Evolutionary conservation across 64 coral and sea anemone species (phyloP).

Genomic region (Trachythela sp.): DNA sequence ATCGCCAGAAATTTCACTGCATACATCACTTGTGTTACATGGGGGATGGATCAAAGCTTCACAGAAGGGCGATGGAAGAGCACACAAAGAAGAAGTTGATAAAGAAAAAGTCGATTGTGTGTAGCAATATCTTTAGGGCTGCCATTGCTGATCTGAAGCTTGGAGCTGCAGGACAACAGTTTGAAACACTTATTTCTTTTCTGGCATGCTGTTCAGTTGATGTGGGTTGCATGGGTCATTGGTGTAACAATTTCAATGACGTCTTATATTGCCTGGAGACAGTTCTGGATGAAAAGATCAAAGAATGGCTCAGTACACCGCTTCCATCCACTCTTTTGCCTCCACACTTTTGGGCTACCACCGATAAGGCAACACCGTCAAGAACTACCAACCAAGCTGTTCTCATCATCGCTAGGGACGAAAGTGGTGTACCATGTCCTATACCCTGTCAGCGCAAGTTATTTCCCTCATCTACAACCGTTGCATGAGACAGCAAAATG

Average conservation of each 20-base stretch:
- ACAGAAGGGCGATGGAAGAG: too few relatives aligned
- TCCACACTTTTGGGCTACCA: not conserved
- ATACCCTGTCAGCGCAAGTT: not conserved
- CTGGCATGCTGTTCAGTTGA: too few relatives aligned
- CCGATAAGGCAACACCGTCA: not conserved
- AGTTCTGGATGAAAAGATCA: conserved; percentile 2
- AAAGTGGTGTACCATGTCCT: not conserved
- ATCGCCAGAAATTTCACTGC: not conserved
- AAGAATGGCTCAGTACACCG: not conserved
- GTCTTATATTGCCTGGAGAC: not conserved
- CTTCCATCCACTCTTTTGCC: not conserved
- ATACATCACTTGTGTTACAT: not conserved
- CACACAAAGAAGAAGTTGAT: too few relatives aligned
- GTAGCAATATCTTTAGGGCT: too few relatives aligned
- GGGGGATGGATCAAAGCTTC: not conserved
- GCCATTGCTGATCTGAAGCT: too few relatives aligned
- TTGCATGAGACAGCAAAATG: not conserved
- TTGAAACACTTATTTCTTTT: too few relatives aligned
- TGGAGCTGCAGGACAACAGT: too few relatives aligned
- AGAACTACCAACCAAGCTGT: not conserved
- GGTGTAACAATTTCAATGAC: not conserved
- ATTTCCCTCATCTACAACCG: not conserved
- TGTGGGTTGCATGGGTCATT: not conserved
- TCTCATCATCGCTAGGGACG: not conserved
- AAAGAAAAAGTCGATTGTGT: too few relatives aligned